Conservation (phyloP, 2,113 vertebrate species). For the Galbula dea region DNA sequence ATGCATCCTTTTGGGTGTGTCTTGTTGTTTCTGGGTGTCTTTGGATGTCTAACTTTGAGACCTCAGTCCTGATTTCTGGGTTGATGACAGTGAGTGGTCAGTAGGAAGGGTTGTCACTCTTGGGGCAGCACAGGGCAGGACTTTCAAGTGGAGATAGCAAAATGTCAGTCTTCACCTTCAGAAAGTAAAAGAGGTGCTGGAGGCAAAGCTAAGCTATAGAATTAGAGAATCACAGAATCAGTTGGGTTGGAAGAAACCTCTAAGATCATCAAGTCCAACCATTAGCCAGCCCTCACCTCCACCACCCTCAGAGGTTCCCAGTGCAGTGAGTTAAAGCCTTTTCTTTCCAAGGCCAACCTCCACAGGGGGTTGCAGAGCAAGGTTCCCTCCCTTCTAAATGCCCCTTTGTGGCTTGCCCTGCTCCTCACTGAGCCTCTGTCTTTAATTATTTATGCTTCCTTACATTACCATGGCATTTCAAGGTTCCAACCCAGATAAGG, state of each 20-base stretch:
- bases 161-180: background rate
- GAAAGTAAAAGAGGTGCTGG: background rate
- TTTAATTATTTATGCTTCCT: slow-evolving; percentile 59
- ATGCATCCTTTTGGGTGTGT: background rate
- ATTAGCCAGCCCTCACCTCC: background rate
- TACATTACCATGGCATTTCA: background rate
- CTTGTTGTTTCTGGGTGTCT: background rate
- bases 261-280: no score
- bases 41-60: background rate
- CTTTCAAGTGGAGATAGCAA: background rate
- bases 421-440: slow-evolving; percentile 37
- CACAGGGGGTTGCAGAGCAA: background rate
- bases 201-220: background rate
- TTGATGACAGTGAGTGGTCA: background rate
- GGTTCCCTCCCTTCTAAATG: background rate
- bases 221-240: no score
- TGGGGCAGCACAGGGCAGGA: background rate
- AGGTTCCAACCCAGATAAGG: slow-evolving; percentile 10
- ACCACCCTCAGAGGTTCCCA: fast-evolving
- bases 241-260: no score
- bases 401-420: background rate
- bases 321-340: background rate
- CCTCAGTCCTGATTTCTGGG: background rate
- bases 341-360: background rate
- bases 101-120: background rate